Evolutionary conservation across 92 coral and sea anemone genomes (phyloP).

Genomic region (Micromussa lordhowensis): DNA sequence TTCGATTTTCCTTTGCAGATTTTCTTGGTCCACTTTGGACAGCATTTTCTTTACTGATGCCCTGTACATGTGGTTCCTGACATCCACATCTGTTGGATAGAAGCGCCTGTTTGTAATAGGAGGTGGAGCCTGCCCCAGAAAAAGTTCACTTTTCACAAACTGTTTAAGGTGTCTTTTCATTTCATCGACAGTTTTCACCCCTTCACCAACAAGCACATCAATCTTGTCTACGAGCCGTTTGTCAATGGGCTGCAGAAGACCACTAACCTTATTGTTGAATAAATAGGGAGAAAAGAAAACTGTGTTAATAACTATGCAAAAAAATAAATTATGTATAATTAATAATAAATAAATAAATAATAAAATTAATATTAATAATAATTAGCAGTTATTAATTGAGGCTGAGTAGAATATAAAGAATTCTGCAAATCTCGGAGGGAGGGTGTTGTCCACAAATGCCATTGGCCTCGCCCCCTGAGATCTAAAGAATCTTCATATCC

Average conservation of each 20-base stretch:
- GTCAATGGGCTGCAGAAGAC: constrained; percentile 74
- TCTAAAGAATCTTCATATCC: too few species aligned
- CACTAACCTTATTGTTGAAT: constrained; percentile 48
- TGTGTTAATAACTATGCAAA: too few species aligned
- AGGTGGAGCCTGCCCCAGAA: constrained; percentile 53
- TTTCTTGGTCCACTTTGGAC: constrained; percentile 72
- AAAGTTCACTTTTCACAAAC: constrained; percentile 68
- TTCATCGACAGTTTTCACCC: constrained; percentile 68
- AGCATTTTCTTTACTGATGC: constrained; percentile 64
- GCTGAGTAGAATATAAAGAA: too few species aligned
- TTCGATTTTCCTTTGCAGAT: constrained; percentile 65
- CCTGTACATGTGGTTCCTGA: constrained; percentile 75
- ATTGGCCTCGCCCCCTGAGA: too few species aligned
- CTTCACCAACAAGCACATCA: constrained; percentile 65
- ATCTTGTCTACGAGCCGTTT: constrained; percentile 57
- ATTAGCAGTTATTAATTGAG: too few species aligned
- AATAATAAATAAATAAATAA: too few species aligned
- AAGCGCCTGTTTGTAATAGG: constrained; percentile 64
- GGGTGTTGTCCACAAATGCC: too few species aligned
- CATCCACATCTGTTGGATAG: constrained; percentile 62
- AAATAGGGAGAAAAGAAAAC: too few species aligned
- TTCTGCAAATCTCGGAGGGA: too few species aligned
- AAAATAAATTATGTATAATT: too few species aligned
- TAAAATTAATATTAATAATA: too few species aligned
- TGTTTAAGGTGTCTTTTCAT: constrained; percentile 72